A percentile compares a stretch with the other conserved stretches of the same genome.
phyloP scores from a whole-genome alignment of 2,888 invertebrate genomes.

The Halictus quadricinctus region DNA sequence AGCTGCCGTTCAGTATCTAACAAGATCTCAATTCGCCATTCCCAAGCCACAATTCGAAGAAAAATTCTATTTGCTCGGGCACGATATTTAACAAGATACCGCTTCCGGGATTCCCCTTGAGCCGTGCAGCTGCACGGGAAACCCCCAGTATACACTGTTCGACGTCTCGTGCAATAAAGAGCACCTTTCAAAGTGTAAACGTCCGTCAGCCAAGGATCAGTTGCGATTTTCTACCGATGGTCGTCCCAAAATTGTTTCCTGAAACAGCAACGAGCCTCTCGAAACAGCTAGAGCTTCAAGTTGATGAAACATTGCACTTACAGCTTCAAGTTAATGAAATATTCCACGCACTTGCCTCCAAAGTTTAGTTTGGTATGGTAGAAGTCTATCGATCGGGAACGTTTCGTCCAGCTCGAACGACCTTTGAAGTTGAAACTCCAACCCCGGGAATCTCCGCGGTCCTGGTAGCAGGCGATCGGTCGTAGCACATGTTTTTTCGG shows the following conservation, averaged over 20 bases:
- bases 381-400: not conserved
- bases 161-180: not conserved
- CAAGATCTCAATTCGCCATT: not conserved
- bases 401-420: not conserved
- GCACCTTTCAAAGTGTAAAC: conserved; percentile 6
- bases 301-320: too few relatives aligned
- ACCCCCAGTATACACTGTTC: conserved; percentile 1
- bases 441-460: not conserved
- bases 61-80: conserved; percentile 18
- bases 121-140: conserved; percentile 30
- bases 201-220: not conserved
- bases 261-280: not conserved
- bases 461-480: not conserved
- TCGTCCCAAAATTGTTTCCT: not conserved
- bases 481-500: conserved; percentile 5
- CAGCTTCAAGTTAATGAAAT: too few relatives aligned
- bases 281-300: too few relatives aligned
- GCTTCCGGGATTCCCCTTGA: conserved; percentile 32
- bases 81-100: conserved; percentile 37
- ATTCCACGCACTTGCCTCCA: not conserved
- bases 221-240: not conserved
- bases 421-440: not conserved
- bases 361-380: not conserved
- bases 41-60: not conserved
- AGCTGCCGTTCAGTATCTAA: not conserved